Evolutionary conservation across 2,888 invertebrate genomes (phyloP), one percentile per base, ranked within the genome.

Genomic region (Agrilus mali): DNA sequence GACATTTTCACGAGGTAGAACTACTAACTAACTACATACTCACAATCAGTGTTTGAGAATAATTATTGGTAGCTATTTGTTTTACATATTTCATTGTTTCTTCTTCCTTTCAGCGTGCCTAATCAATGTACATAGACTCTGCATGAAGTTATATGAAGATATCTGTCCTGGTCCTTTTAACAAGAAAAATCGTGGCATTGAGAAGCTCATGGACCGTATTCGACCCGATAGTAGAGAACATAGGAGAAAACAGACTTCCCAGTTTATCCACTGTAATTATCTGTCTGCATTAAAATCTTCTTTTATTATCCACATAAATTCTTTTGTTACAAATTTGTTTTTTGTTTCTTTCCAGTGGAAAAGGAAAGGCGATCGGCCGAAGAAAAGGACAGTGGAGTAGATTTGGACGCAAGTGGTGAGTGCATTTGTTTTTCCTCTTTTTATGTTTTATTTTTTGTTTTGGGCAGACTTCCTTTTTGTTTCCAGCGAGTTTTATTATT

Each of bases 211-310:
- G 58, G 58, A 57, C 38, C 56, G 63, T 32, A 65, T 67, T 47
- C 51, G 62, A 33, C 54, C 52, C 41, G 65, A 66, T 41, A 56
- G 54, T 35, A 56, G 56, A 42, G 69, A 69, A 43, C 63, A 65
- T 46, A 57, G 61, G 32, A 53, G 66, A 42, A 70, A 70, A 54
- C 64, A 65, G 10, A 65, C 64, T 52, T 57, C 66, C n/a, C 60
- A 67, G 48, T 65, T 69, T 50, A 57, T 66, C 13, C 66, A 66
- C 52, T 63, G 72, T 72, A 60, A 65, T 64, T 63, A 39, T 33
- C 38, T 10, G 15, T 16, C 31, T 10, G 33, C 35, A n/a, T 14
- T 43, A 33, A 33, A 40, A 27, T 42, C 5, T 38, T 43, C 2
- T 17, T n/a, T n/a, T n/a, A n/a, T n/a, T n/a, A n/a, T n/a, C n/a